Evolutionary conservation across 2,888 invertebrate species (phyloP).

Genomic region (Leptinotarsa peninsularis): DNA sequence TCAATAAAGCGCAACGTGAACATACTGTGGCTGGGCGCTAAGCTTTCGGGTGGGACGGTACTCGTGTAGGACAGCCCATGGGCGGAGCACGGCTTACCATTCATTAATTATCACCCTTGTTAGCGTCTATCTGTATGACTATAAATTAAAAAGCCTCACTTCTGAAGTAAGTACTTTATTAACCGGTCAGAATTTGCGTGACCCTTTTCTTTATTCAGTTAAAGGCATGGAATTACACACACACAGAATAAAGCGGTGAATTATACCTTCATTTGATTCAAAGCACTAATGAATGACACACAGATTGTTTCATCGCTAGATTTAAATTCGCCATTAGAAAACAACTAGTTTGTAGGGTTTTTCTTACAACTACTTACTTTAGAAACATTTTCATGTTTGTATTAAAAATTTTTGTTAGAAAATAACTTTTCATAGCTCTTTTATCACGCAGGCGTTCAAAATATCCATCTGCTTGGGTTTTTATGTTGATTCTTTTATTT

Average conservation of each 20-base stretch:
- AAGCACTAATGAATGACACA: no score
- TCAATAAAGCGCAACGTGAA: slow-evolving; percentile 50
- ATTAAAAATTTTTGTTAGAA: no score
- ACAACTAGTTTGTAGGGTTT: no score
- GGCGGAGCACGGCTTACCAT: slow-evolving; percentile 55
- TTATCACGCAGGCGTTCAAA: no score
- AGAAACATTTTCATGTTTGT: no score
- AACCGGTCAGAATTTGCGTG: slow-evolving; percentile 36
- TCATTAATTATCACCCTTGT: slow-evolving; percentile 62
- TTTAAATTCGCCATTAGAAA: no score
- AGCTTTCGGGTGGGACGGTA: slow-evolving; percentile 56
- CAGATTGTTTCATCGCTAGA: no score
- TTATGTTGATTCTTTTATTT: no score
- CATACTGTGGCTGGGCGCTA: slow-evolving; percentile 51
- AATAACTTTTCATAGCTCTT: no score
- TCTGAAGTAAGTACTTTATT: slow-evolving; percentile 43
- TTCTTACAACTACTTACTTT: no score
- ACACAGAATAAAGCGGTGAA: background rate
- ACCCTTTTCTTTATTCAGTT: slow-evolving; percentile 27
- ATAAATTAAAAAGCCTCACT: slow-evolving; percentile 43
- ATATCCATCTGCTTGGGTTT: no score
- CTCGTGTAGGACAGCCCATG: slow-evolving; percentile 53
- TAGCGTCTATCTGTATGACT: slow-evolving; percentile 51
- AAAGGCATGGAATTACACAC: background rate
- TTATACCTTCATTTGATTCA: background rate